Evolutionary conservation across 2,888 invertebrate genomes (phyloP).

Genomic region (Penaeus monodon): DNA sequence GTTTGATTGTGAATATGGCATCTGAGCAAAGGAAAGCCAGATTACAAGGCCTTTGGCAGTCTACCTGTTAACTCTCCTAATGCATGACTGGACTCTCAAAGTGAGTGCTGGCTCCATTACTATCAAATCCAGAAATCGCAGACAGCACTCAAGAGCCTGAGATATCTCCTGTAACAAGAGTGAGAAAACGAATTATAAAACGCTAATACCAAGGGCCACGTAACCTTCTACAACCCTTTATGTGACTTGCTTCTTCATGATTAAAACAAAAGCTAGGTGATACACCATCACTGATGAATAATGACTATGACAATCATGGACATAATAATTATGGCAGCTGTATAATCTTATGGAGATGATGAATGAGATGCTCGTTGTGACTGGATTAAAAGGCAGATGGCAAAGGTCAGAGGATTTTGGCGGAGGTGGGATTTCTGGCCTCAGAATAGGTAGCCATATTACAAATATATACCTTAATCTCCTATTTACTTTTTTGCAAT

Average conservation of each 20-base stretch:
- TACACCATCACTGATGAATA: constrained; percentile 14
- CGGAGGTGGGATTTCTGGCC: no score
- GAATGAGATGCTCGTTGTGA: no score
- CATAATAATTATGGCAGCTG: background rate
- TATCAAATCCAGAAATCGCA: background rate
- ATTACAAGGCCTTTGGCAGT: constrained; percentile 14
- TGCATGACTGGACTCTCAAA: background rate
- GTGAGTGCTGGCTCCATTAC: background rate
- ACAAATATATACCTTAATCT: no score
- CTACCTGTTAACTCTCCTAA: no score
- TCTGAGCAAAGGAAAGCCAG: constrained; percentile 15
- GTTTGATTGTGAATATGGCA: constrained; percentile 41
- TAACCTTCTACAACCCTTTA: constrained; percentile 20
- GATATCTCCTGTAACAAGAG: background rate
- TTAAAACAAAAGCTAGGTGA: constrained; percentile 7
- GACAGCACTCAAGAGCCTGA: no score
- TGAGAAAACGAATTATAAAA: background rate
- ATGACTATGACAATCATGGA: constrained; percentile 11
- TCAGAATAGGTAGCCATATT: no score
- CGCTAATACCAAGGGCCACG: background rate
- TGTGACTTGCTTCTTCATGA: constrained; percentile 19
- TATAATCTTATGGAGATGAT: no score
- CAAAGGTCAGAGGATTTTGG: no score
- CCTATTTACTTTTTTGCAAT: no score
- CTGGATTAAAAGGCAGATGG: no score